Evolutionary conservation across 2,113 vertebrate species (phyloP).

Genomic region (Centropus unirufus): DNA sequence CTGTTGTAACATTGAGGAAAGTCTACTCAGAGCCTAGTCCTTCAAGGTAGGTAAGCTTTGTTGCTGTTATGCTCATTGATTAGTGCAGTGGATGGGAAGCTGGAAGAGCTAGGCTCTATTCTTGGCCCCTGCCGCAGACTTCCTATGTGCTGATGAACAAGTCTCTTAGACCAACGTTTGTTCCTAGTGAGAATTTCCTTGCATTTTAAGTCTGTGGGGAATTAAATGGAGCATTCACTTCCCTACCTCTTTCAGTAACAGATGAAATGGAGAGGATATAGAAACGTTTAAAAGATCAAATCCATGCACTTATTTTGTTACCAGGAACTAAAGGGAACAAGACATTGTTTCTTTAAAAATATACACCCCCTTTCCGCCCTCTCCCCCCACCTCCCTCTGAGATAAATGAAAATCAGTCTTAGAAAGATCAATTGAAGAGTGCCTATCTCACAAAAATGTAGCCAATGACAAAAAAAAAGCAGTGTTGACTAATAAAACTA

Average conservation of each 20-base stretch:
- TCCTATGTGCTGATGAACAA: constrained; percentile 20
- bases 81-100: neutral
- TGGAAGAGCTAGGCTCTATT: neutral
- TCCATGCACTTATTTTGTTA: constrained; percentile 53
- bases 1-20: neutral
- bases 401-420: constrained; percentile 52
- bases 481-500: constrained; percentile 39
- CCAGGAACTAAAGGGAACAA: constrained; percentile 23
- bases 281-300: constrained; percentile 41
- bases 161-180: neutral
- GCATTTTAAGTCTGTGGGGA: constrained; percentile 42
- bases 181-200: constrained; percentile 43
- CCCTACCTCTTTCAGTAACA: neutral
- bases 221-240: constrained; percentile 23
- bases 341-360: constrained; percentile 19
- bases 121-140: constrained; percentile 45
- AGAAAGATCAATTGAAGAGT: constrained; percentile 43
- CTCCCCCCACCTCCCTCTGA: neutral
- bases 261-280: neutral
- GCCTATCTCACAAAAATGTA: neutral
- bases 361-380: neutral
- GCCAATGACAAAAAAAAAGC: neutral
- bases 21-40: neutral
- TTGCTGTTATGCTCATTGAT: neutral
- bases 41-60: neutral